phyloP scores from a whole-genome alignment of 2,113 vertebrate genomes.

The Callaeas wilsoni region DNA sequence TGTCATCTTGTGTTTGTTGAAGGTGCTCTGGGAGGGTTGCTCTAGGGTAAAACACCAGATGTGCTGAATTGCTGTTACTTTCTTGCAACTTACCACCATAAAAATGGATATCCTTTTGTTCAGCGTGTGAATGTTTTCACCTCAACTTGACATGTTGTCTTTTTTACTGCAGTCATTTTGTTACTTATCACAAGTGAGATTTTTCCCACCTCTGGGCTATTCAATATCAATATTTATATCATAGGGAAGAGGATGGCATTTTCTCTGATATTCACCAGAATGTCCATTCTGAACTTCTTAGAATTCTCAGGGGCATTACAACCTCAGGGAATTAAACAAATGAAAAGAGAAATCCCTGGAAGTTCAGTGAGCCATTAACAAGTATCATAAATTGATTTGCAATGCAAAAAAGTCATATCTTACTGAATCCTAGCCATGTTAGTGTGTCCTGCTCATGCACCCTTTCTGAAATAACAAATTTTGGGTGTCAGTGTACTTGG shows the following conservation, averaged over 20 bases:
- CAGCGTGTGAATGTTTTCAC: neutral
- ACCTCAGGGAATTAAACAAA: neutral
- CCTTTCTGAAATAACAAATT: neutral
- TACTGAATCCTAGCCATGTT: neutral
- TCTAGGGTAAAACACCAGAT: neutral
- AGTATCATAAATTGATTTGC: neutral
- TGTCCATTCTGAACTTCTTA: neutral
- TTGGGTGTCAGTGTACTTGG: neutral
- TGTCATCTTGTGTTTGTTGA: neutral
- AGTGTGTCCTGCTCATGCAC: neutral
- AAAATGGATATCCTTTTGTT: slow-evolving; percentile 9
- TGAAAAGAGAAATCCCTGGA: neutral
- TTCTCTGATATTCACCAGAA: neutral
- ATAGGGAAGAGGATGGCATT: neutral
- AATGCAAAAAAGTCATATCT: neutral
- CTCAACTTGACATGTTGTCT: neutral
- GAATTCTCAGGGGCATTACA: neutral
- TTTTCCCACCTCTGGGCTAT: neutral
- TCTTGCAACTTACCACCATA: neutral
- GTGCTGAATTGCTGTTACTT: neutral
- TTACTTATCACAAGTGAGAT: neutral
- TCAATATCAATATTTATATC: neutral
- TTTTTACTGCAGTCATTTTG: neutral
- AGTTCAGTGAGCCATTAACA: neutral
- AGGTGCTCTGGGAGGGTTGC: neutral